Percentiles rank a stretch among this genome's conserved stretches.
These are phyloP conservation scores for Cryptoblepharus egeriae DNA, from an alignment of 2,797 vertebrate genomes.

Conservation along the genomic window DNA sequence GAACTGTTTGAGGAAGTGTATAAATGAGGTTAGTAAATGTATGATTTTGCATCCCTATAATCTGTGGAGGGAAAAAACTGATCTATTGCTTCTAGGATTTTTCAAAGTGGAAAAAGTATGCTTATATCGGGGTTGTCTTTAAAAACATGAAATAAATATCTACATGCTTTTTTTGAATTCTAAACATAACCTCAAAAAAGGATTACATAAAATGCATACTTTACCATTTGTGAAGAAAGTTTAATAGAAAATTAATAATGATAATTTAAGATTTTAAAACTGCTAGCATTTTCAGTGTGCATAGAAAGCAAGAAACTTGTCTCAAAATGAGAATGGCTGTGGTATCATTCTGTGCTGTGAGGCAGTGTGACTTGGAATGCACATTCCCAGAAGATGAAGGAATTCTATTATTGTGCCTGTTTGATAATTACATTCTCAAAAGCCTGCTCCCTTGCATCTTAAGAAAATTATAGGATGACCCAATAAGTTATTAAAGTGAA, in stretches of 20 bases:
- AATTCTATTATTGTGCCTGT: background rate
- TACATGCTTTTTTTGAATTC: constrained; percentile 49
- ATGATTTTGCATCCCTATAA: constrained; percentile 56
- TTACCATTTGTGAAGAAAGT: constrained; percentile 50
- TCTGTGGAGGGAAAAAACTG: constrained; percentile 51
- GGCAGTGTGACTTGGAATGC: background rate
- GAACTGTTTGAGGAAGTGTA: background rate
- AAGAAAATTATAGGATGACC: background rate
- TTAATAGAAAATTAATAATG: constrained; percentile 7
- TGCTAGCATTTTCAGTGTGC: constrained; percentile 28
- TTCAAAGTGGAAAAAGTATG: constrained; percentile 58
- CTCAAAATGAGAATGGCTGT: background rate
- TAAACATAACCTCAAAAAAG: constrained; percentile 41
- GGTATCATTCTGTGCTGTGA: constrained; percentile 7
- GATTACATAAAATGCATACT: constrained; percentile 45
- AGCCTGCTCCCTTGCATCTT: background rate
- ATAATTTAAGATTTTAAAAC: background rate
- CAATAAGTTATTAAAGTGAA: background rate
- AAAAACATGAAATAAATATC: no score
- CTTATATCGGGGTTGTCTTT: constrained; percentile 58
- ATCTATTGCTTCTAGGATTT: constrained; percentile 50
- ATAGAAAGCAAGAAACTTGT: background rate
- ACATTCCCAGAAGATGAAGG: background rate
- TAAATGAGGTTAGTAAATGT: constrained; percentile 18
- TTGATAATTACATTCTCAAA: background rate